Base-by-base conservation (phyloP, 2,888 invertebrate species). In the Pemphredon lugubris region DNA sequence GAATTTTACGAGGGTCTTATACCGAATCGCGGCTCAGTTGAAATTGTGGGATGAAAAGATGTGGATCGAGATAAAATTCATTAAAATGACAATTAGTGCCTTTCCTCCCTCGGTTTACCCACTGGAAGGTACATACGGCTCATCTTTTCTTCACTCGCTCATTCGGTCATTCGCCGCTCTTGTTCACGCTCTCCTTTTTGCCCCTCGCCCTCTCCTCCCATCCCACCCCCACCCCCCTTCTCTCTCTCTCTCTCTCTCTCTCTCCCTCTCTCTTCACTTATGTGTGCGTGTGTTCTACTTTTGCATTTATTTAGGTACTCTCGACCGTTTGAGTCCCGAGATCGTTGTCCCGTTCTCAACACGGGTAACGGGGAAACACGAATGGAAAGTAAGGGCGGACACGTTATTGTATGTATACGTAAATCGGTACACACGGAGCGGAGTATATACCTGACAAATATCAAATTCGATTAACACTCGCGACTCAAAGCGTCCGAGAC, bases 201-300 rank as follows among this genome's bases (percentile, higher is more conserved):
- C n/a, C n/a, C n/a, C n/a, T n/a, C n/a, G n/a, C n/a, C n/a, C n/a
- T n/a, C n/a, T n/a, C n/a, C n/a, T n/a, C n/a, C n/a, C n/a, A n/a
- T n/a, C n/a, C n/a, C n/a, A n/a, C n/a, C n/a, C n/a, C n/a, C n/a
- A n/a, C n/a, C n/a, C n/a, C n/a, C n/a, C n/a, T n/a, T n/a, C n/a
- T n/a, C n/a, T n/a, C n/a, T n/a, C n/a, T n/a, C 26, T 34, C 53
- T 26, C n/a, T 55, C 21, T 79, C 59, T 47, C 37, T 11, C 60
- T 57, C 57, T 21, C 14, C 48, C 20, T n/a, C 47, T 23, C 34
- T 21, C 26, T 48, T 55, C 59, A 55, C 34, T 65, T 75, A 60
- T 67, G 78, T 80, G 75, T 81, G 79, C 68, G 79, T 79, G 81
- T 81, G 71, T 70, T 75, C 57, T 78, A 78, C 58, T 60, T n/a